These are phyloP conservation scores for Metridium senile DNA, from an alignment of 92 coral and sea anemone genomes.

Conservation along the genomic window DNA sequence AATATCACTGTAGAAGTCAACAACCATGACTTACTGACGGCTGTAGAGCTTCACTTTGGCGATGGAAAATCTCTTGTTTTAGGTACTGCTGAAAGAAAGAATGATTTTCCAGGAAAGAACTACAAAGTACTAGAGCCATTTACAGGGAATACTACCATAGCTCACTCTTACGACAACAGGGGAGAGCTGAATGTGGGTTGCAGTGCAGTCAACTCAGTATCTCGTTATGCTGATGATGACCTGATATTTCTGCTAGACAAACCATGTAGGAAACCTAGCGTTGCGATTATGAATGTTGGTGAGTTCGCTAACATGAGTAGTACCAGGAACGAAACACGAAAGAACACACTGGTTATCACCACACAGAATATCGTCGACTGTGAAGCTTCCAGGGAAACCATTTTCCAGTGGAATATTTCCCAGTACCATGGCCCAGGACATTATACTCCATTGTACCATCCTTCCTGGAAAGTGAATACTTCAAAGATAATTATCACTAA, in stretches of 20 bases:
- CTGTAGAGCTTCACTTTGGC: slow-evolving; percentile 48
- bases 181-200: slow-evolving; percentile 17
- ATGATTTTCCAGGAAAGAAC: slow-evolving; percentile 16
- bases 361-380: slow-evolving; percentile 46
- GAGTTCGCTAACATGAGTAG: slow-evolving; percentile 9
- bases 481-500: slow-evolving; percentile 56
- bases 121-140: slow-evolving; percentile 15
- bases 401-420: slow-evolving; percentile 51
- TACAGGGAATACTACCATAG: slow-evolving; percentile 3
- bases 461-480: slow-evolving; percentile 26
- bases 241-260: slow-evolving; percentile 8
- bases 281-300: slow-evolving; percentile 47
- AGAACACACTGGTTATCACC: slow-evolving; percentile 23
- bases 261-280: slow-evolving; percentile 55
- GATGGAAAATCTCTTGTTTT: slow-evolving; percentile 40
- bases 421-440: slow-evolving; percentile 25
- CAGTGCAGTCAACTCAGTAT: slow-evolving; percentile 53
- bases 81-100: slow-evolving; percentile 21
- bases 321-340: slow-evolving; percentile 22
- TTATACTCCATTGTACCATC: slow-evolving; percentile 28
- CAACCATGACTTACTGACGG: slow-evolving; percentile 43
- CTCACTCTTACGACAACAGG: slow-evolving; percentile 28
- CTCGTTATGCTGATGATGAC: not conserved
- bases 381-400: slow-evolving; percentile 55
- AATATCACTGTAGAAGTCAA: slow-evolving; percentile 24